Evolutionary conservation across 2,888 invertebrate species (phyloP).

Genomic region (Plagodis dolabraria): DNA sequence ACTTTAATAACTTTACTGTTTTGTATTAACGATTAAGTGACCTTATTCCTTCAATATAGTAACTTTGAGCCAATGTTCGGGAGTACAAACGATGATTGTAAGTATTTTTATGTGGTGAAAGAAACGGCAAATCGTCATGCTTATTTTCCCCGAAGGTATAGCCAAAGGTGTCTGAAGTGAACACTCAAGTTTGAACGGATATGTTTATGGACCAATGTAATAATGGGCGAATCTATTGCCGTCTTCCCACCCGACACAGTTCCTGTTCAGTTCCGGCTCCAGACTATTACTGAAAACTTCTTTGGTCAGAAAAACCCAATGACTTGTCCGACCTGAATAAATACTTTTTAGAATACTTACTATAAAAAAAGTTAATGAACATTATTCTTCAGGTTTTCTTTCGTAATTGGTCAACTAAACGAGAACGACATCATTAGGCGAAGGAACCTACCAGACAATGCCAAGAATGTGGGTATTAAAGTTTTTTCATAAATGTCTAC

Average conservation of each 20-base stretch:
- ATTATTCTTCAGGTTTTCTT: slow-evolving; percentile 20
- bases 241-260: too few relatives aligned
- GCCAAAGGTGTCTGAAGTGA: too few relatives aligned
- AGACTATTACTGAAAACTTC: too few relatives aligned
- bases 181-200: too few relatives aligned
- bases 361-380: slow-evolving; percentile 17
- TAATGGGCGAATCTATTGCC: slow-evolving; percentile 13
- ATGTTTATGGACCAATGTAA: background rate
- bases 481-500: slow-evolving; percentile 80
- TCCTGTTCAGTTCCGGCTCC: too few relatives aligned
- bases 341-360: too few relatives aligned
- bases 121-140: too few relatives aligned
- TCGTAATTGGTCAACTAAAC: slow-evolving; percentile 26
- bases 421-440: slow-evolving; percentile 29
- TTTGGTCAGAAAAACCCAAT: background rate
- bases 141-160: too few relatives aligned
- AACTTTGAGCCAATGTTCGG: slow-evolving; percentile 18
- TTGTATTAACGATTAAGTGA: slow-evolving; percentile 49
- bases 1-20: slow-evolving; percentile 72
- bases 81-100: too few relatives aligned
- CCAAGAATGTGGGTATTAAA: slow-evolving; percentile 70
- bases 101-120: too few relatives aligned
- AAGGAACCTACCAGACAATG: slow-evolving; percentile 64
- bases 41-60: slow-evolving; percentile 18
- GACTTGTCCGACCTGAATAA: slow-evolving; percentile 4